Evolutionary conservation across 2,888 invertebrate genomes (phyloP), one percentile per base, ranked within the genome.

Genomic region (Folsomia manolachei): DNA sequence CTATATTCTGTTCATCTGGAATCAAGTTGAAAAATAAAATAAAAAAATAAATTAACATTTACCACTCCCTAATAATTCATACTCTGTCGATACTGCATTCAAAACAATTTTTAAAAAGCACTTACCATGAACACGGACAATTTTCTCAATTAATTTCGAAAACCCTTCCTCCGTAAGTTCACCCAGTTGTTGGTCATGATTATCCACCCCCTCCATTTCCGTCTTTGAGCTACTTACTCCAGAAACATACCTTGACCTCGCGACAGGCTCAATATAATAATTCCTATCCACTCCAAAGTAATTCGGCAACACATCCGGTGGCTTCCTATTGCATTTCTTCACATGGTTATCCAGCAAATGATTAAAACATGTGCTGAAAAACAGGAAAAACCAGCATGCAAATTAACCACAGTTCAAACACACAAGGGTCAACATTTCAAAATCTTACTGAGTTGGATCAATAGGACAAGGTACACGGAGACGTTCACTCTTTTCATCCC

Each of bases 251-350:
- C 19, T 73, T 73, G 0, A 60, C 70, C 65, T 26, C 25, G 61
- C 27, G 11, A 14, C 39, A n/a, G n/a, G n/a, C n/a, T n/a, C n/a
- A n/a, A n/a, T n/a, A n/a, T n/a, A n/a, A n/a, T n/a, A n/a, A n/a
- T n/a, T n/a, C n/a, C n/a, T n/a, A n/a, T n/a, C n/a, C n/a, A n/a
- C n/a, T n/a, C n/a, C n/a, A n/a, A n/a, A n/a, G 39, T 78, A 79
- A 65, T 76, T 77, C 1, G 71, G 70, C 39, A 81, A 80, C 24
- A 73, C 72, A 14, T 70, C 73, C 9, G 75, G 78, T 52, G 81
- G 80, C 72, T 82, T 77, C 4, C 82, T 81, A 74, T 83, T 84
- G 76, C 85, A 85, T 77, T 83, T 84, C 77, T 83, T 84, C 75
- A 84, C 76, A 75, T 85, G 85, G 62, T 82, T 82, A 11, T 83